These are phyloP conservation scores for Sarcophaga peregrina DNA, from an alignment of 1,140 invertebrate species.

Conservation along the genomic window DNA sequence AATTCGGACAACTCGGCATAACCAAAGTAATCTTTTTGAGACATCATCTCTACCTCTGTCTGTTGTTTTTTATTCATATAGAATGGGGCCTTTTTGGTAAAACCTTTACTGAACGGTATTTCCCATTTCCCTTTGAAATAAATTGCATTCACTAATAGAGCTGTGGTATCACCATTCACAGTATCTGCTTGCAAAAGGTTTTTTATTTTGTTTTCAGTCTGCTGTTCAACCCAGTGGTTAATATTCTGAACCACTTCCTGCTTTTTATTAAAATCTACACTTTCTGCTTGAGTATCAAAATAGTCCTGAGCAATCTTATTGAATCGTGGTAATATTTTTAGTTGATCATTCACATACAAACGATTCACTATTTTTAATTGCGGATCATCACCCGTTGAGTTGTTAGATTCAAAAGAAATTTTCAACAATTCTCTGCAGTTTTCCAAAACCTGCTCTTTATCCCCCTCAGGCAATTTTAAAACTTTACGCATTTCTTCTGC, in stretches of 20 bases:
- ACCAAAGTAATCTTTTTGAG: constrained; percentile 30
- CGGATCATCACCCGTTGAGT: constrained; percentile 31
- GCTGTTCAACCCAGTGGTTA: constrained; percentile 43
- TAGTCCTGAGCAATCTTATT: constrained; percentile 51
- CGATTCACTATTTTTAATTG: constrained; percentile 51
- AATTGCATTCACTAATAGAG: constrained; percentile 46
- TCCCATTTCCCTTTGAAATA: constrained; percentile 48
- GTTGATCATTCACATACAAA: constrained; percentile 52
- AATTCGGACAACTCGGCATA: constrained; percentile 46
- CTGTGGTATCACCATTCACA: constrained; percentile 35
- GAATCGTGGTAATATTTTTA: constrained; percentile 50
- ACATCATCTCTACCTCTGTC: constrained; percentile 42
- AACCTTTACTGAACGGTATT: constrained; percentile 20
- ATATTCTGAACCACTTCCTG: background rate
- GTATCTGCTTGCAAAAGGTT: no score
- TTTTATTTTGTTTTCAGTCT: constrained; percentile 44
- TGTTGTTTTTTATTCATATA: background rate
- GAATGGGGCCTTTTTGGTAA: constrained; percentile 12
- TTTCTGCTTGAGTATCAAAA: constrained; percentile 53
- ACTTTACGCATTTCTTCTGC: constrained; percentile 65
- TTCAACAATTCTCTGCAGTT: constrained; percentile 54
- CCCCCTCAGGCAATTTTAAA: constrained; percentile 57
- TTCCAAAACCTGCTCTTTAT: constrained; percentile 46
- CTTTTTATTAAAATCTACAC: constrained; percentile 26
- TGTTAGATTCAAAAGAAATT: constrained; percentile 38